A percentile compares a stretch with the other conserved stretches of the same genome.
Conservation (phyloP, 2,888 invertebrate genomes). For the Sminthurinus aureus region DNA sequence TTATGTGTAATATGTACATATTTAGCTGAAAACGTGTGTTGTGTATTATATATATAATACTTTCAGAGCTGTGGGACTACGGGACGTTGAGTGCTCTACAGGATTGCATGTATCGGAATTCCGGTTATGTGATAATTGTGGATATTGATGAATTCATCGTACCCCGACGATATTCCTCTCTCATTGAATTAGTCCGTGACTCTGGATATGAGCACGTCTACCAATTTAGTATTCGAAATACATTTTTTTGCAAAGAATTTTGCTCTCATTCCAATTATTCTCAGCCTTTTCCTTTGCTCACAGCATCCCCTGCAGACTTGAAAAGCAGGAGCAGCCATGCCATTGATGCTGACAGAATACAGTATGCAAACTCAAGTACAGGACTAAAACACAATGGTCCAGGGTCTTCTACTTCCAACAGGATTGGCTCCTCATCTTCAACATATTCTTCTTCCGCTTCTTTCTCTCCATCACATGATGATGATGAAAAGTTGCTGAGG, state of each 20-base stretch:
- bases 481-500: neutral
- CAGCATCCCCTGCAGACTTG: too few relatives aligned
- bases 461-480: neutral
- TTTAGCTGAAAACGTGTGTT: too few relatives aligned
- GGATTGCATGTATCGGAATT: conserved; percentile 90
- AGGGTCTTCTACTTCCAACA: neutral
- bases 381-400: neutral
- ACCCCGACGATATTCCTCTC: conserved; percentile 36
- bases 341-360: neutral
- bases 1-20: too few relatives aligned
- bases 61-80: conserved; percentile 58
- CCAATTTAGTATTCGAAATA: conserved; percentile 54
- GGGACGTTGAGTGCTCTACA: conserved; percentile 80
- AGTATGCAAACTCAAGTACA: neutral
- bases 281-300: too few relatives aligned
- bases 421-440: too few relatives aligned
- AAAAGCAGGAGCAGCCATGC: neutral
- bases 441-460: too few relatives aligned
- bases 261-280: conserved; percentile 21
- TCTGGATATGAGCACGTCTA: neutral
- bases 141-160: conserved; percentile 90
- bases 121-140: conserved; percentile 85
- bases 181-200: neutral
- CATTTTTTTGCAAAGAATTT: conserved; percentile 58
- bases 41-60: too few relatives aligned